A percentile compares a stretch with the other conserved stretches of the same genome.
These are phyloP conservation scores for Lochmaea capreae DNA, from an alignment of 2,888 invertebrate species.

Conservation along the genomic window DNA sequence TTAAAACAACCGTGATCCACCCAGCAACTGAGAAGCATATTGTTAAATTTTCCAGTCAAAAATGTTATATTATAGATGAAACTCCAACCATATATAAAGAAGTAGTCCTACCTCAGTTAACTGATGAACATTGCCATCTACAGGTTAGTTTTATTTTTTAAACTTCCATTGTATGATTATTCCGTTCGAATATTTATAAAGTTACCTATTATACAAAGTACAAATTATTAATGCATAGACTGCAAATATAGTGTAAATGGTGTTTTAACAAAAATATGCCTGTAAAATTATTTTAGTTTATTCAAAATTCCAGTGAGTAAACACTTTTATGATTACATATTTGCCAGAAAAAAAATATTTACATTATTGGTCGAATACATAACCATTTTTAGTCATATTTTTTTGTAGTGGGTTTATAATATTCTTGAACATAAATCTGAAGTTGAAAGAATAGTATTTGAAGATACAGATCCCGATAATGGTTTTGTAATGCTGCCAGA, in stretches of 20 bases:
- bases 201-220: no score
- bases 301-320: no score
- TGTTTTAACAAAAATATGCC: no score
- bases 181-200: no score
- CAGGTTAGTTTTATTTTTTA: constrained; percentile 70
- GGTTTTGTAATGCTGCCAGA: constrained; percentile 95
- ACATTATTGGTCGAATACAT: no score
- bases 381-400: constrained; percentile 33
- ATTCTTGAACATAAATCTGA: constrained; percentile 93
- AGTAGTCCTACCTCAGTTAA: constrained; percentile 82
- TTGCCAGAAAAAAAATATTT: no score
- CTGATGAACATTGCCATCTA: constrained; percentile 79
- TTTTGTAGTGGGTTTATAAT: constrained; percentile 95
- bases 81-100: constrained; percentile 84
- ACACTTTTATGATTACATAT: no score
- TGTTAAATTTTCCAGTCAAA: constrained; percentile 83
- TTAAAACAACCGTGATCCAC: constrained; percentile 90
- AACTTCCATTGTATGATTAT: no score
- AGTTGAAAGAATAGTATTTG: constrained; percentile 85
- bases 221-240: neutral
- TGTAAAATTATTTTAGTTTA: no score
- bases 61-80: constrained; percentile 83
- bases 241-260: no score
- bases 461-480: constrained; percentile 79
- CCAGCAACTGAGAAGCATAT: constrained; percentile 96